Conservation (phyloP, 1,140 invertebrate genomes). For the Plectus sambesii region DNA sequence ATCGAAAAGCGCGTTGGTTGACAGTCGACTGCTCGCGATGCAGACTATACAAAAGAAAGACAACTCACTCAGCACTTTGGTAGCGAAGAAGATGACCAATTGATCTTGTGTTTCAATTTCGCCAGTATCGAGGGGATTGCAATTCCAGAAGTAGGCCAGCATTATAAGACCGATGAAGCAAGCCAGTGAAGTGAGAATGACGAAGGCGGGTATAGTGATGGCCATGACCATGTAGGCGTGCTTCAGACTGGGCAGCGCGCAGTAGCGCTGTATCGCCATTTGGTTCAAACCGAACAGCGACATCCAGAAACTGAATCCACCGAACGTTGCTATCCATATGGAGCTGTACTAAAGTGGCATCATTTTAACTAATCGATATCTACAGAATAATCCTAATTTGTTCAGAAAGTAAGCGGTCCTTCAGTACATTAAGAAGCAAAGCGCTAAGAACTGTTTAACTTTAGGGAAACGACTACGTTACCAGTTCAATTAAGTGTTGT, state of each 20-base stretch:
- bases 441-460: too few relatives aligned
- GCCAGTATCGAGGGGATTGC: slow-evolving; percentile 25
- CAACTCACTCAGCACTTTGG: slow-evolving; percentile 26
- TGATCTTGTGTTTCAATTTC: slow-evolving; percentile 24
- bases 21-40: too few relatives aligned
- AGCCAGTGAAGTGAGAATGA: slow-evolving; percentile 27
- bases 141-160: slow-evolving; percentile 26
- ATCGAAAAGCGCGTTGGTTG: too few relatives aligned
- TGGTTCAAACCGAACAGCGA: slow-evolving; percentile 25
- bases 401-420: too few relatives aligned
- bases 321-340: slow-evolving; percentile 24
- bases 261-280: slow-evolving; percentile 25
- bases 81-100: slow-evolving; percentile 22
- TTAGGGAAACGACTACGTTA: too few relatives aligned
- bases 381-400: too few relatives aligned
- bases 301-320: slow-evolving; percentile 22
- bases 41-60: too few relatives aligned
- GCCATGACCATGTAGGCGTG: slow-evolving; percentile 20
- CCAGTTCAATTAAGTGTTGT: too few relatives aligned
- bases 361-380: too few relatives aligned
- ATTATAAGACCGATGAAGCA: slow-evolving; percentile 23
- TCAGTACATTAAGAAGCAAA: too few relatives aligned
- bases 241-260: slow-evolving; percentile 18
- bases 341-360: too few relatives aligned
- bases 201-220: slow-evolving; percentile 21